These are phyloP conservation scores for Aegotheles bennettii DNA, from an alignment of 2,113 vertebrate genomes.

Conservation along the genomic window DNA sequence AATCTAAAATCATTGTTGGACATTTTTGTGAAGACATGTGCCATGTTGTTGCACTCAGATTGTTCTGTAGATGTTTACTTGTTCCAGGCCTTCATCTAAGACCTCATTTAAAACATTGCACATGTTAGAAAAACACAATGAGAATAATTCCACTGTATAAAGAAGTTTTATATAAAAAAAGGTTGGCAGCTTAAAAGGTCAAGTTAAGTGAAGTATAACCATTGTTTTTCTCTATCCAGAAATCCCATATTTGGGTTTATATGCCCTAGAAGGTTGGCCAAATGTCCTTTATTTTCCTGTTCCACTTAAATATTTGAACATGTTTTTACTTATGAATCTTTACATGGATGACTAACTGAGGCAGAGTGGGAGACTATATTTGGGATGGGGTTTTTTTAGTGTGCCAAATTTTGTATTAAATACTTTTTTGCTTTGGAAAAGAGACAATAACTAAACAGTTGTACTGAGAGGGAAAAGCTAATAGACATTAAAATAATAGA, in stretches of 20 bases:
- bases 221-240: not conserved
- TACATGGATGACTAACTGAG: not conserved
- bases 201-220: not conserved
- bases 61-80: not conserved
- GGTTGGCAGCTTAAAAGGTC: constrained; percentile 15
- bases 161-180: not conserved
- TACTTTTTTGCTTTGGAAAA: not conserved
- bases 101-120: not conserved
- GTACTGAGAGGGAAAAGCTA: not conserved
- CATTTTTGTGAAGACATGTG: not conserved
- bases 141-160: not conserved
- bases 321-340: not conserved
- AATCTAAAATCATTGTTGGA: not conserved
- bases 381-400: not conserved
- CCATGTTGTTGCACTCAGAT: not conserved
- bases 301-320: not conserved
- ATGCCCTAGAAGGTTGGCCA: not conserved
- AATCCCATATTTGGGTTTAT: not conserved
- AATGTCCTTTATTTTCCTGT: constrained; percentile 1
- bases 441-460: not conserved
- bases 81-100: not conserved
- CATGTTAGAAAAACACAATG: not conserved
- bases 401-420: not conserved
- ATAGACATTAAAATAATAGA: not conserved
- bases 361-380: not conserved